Percentiles rank a stretch among this genome's conserved stretches.
Evolutionary conservation across 2,888 invertebrate species (phyloP).

Genomic region (Cephonodes hylas): DNA sequence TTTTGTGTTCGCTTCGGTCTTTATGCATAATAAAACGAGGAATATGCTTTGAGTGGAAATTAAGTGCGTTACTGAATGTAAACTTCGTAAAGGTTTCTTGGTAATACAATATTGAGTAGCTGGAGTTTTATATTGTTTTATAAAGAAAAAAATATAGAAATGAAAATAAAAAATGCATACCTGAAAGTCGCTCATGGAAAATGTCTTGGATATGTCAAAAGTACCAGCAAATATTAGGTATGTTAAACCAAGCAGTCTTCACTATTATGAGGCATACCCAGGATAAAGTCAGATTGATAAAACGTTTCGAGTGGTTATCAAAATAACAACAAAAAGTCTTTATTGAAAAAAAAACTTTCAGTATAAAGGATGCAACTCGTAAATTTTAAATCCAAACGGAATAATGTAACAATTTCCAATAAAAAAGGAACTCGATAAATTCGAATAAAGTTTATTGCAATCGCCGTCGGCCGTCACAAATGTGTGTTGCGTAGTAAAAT

Average conservation of each 20-base stretch:
- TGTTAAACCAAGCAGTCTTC: no score
- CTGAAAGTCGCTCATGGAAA: no score
- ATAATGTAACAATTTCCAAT: not conserved
- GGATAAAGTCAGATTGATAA: no score
- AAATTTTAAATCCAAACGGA: not conserved
- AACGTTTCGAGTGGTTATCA: no score
- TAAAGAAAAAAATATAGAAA: no score
- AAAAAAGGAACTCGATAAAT: slow-evolving; percentile 22
- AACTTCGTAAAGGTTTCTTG: not conserved
- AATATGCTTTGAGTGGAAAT: not conserved
- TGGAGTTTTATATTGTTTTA: not conserved
- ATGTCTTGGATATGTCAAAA: no score
- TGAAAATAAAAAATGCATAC: no score
- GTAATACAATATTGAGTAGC: not conserved
- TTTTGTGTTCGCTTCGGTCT: not conserved
- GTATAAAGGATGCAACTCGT: not conserved
- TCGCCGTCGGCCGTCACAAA: slow-evolving; percentile 19
- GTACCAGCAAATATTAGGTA: no score
- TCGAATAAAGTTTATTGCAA: slow-evolving; percentile 34
- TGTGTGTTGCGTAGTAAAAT: slow-evolving; percentile 29
- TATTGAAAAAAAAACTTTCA: not conserved
- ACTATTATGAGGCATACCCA: no score
- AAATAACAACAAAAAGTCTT: no score
- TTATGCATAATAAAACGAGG: not conserved
- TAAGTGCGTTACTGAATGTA: not conserved